phyloP scores from a whole-genome alignment of 2,888 invertebrate species.

The Tiliacea aurago region DNA sequence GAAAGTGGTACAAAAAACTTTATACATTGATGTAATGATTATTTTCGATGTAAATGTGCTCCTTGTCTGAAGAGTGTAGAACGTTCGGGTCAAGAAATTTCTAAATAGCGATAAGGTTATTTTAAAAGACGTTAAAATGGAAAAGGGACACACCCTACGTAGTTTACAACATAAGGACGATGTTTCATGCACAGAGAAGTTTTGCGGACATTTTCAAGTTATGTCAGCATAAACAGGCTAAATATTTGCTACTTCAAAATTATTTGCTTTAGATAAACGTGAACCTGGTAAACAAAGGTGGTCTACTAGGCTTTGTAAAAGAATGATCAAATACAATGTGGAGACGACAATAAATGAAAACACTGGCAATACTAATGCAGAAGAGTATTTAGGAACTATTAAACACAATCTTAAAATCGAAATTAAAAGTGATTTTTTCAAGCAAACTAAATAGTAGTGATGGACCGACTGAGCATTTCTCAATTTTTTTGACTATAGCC shows the following conservation, averaged over 20 bases:
- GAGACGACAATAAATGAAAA: too few relatives aligned
- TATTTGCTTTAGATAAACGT: neutral
- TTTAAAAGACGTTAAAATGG: neutral
- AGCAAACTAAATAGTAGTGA: too few relatives aligned
- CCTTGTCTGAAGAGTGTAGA: constrained; percentile 53
- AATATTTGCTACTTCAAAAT: neutral
- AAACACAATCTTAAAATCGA: too few relatives aligned
- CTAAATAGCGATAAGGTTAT: constrained; percentile 5
- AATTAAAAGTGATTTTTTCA: too few relatives aligned
- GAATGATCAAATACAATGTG: neutral
- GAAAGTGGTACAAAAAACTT: constrained; percentile 67
- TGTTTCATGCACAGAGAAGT: neutral
- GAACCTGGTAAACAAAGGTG: neutral
- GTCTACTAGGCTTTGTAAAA: neutral
- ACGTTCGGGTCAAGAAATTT: constrained; percentile 35
- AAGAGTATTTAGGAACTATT: too few relatives aligned
- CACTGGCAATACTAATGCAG: too few relatives aligned
- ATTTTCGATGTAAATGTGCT: constrained; percentile 58
- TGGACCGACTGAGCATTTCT: too few relatives aligned
- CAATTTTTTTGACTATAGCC: too few relatives aligned
- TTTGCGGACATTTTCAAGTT: neutral
- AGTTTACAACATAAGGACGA: neutral
- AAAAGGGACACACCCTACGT: neutral
- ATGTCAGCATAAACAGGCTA: too few relatives aligned
- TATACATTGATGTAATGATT: constrained; percentile 54